phyloP scores from a whole-genome alignment of 1,140 invertebrate genomes.

The Campoletis sonorensis region DNA sequence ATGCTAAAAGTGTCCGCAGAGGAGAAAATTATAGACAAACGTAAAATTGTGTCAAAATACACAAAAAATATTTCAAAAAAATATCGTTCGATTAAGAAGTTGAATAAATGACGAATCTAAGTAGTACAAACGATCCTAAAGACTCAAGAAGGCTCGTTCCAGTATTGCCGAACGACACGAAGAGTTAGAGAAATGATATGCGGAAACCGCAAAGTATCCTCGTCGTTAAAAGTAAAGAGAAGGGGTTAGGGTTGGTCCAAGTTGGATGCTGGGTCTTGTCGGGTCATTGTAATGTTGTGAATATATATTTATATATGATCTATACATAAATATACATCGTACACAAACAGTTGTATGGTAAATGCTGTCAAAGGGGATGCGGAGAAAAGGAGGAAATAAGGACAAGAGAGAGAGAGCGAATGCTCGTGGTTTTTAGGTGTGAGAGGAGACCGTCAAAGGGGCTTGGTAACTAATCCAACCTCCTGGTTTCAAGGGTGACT shows the following conservation, averaged over 20 bases:
- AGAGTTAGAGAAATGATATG: slow-evolving; percentile 18
- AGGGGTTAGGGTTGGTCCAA: not conserved
- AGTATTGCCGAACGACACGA: not conserved
- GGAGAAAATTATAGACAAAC: too few species aligned
- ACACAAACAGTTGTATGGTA: slow-evolving; percentile 1
- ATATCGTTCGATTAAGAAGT: too few species aligned
- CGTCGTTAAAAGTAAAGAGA: slow-evolving; percentile 20
- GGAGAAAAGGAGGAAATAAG: not conserved
- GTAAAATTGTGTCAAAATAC: too few species aligned
- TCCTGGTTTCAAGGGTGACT: not conserved
- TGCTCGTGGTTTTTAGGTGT: not conserved
- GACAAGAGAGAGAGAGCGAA: not conserved
- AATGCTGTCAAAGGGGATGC: not conserved
- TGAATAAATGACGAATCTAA: too few species aligned
- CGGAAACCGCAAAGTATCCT: slow-evolving; percentile 24
- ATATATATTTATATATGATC: too few species aligned
- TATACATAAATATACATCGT: not conserved
- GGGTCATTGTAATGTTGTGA: not conserved
- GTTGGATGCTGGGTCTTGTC: not conserved
- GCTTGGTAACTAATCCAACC: not conserved
- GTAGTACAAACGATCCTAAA: not conserved
- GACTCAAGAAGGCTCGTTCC: not conserved
- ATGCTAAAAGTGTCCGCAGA: too few species aligned
- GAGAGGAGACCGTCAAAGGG: not conserved
- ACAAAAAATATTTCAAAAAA: too few species aligned